Evolutionary conservation across 2,113 vertebrate genomes (phyloP), one percentile per base, ranked within the genome.

Genomic region (Oryzias celebensis): DNA sequence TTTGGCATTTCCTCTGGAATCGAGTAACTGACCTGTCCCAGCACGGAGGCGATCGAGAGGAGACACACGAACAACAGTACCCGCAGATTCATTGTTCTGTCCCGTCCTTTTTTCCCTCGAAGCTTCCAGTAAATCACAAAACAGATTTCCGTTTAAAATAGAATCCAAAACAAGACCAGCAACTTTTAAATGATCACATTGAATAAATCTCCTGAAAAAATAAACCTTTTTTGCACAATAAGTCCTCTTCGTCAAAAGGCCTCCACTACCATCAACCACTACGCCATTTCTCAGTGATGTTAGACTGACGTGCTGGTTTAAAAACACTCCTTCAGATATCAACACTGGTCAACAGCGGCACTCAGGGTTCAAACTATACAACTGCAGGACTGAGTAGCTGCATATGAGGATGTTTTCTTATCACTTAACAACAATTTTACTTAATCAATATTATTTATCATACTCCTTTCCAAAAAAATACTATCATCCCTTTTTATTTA

Each of bases 321-420:
- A 44, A 64, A 16, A 43, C 5, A 7, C 17, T 1, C 31, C 1
- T 4, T 31, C 17, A 52, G 1, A 5, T 3, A 7, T 58, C 36
- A 10, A 75, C 62, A 61, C 44, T 77, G 58, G 72, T 20, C 68
- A 80, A 86, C 77, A 86, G 81, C 75, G 78, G 55, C 58, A 72
- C 84, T 62, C 75, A 89, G 88, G 90, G 95, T 92, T 77, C 81
- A 28, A 28, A 28, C 26, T 28, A 6, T 28, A 28, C 5, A 28
- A 28, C 26, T 28, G 3, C 26, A 28, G 5, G 3, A 5, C 26
- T 28, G 20, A 20, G 20, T 20, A 20, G 20, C 20, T 20, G 20
- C 20, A 20, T 20, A 20, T 20, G 20, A 20, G 20, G 20, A 20
- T 20, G 20, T 20, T 20, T 1, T 20, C 20, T 20, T 20, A 20